Evolutionary conservation across 2,888 invertebrate species (phyloP), one percentile per base, ranked within the genome.

Genomic region (Leptopilina myrica): DNA sequence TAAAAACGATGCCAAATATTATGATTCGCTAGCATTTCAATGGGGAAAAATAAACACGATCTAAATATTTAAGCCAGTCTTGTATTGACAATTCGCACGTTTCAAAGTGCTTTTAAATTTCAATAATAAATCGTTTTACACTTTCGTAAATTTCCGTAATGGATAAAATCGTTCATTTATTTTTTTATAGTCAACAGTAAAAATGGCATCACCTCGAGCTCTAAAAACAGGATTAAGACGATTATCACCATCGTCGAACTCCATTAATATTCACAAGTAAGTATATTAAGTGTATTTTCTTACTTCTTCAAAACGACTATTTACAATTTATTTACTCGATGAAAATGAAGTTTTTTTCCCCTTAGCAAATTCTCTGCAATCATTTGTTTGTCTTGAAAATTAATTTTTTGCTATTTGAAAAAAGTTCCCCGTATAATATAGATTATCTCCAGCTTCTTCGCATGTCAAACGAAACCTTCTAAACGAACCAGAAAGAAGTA

Each of bases 201-300:
- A 79, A 82, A 89, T 89, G 89, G 84, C 89, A 64, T 90, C 89
- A 76, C 88, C 88, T 8, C 84, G 87, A 79, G 82, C 86, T 76
- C 62, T 86, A 56, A 76, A 83, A 43, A 80, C 85, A 40, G 80
- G 82, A 15, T 59, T 87, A 53, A 86, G 83, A 62, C 76, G 81
- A 78, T 81, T 86, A 78, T 89, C 89, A 43, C 88, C 89, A 12
- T 81, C 82, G 67, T 77, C 86, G 40, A 81, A 80, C 65, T 82
- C 81, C 84, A 64, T 84, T 66, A 64, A 80, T 15, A 86, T 33
- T 78, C 67, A 82, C 80, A 83, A 84, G 88, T 88, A 85, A 83
- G 62, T 79, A 46, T 2, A 56, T 33, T 33, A 0, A 0, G 5
- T 4, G 33, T 33, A 33, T 33, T 20, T 20, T 20, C 20, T 20